Conservation (phyloP, 2,113 vertebrate species). For the Lagenorhynchus albirostris region DNA sequence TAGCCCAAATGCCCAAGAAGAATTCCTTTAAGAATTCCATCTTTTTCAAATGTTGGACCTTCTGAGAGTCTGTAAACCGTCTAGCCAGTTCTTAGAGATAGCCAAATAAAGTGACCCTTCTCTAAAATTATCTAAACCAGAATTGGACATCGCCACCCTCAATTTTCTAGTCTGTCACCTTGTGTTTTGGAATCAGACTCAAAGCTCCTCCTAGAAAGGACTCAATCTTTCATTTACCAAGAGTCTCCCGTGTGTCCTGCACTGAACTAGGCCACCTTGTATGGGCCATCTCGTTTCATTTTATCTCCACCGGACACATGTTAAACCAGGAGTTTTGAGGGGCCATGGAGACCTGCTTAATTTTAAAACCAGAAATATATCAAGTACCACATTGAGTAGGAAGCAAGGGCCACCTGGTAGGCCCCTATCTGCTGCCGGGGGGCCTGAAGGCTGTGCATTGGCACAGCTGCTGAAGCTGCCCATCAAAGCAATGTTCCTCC, state of each 20-base stretch:
- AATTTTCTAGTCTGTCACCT: not conserved
- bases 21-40: not conserved
- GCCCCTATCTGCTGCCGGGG: fast-evolving
- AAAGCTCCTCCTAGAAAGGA: not conserved
- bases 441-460: too few relatives aligned
- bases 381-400: not conserved
- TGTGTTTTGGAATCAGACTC: not conserved
- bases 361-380: not conserved
- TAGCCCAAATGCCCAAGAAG: not conserved
- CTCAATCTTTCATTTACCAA: not conserved
- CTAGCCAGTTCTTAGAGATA: not conserved
- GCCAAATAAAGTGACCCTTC: not conserved
- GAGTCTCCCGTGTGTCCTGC: not conserved
- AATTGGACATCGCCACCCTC: not conserved
- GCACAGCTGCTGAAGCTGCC: not conserved
- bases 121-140: not conserved
- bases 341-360: fast-evolving
- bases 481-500: fast-evolving
- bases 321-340: not conserved
- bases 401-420: not conserved
- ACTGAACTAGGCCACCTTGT: not conserved
- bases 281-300: not conserved
- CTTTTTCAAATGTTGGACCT: not conserved
- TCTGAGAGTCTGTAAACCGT: not conserved
- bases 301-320: not conserved